Evolutionary conservation across 2,797 vertebrate genomes (phyloP).

Genomic region (Acanthopagrus latus): DNA sequence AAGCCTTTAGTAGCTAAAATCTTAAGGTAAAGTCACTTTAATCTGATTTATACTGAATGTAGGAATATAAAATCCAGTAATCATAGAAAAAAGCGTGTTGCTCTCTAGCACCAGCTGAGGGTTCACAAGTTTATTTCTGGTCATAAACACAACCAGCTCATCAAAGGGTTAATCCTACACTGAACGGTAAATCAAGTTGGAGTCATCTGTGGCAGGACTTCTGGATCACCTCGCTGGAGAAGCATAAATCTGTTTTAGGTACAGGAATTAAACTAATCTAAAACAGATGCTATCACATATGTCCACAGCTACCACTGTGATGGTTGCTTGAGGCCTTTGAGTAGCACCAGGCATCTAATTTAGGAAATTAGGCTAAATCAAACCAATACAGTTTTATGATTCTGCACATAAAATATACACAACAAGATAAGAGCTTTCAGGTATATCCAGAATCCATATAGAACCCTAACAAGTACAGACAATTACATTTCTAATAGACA

Average conservation of each 20-base stretch:
- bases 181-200: not conserved
- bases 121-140: not conserved
- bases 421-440: not conserved
- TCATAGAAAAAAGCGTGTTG: not conserved
- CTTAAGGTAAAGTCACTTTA: not conserved
- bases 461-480: too few relatives aligned
- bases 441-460: not conserved
- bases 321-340: not conserved
- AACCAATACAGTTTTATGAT: not conserved
- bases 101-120: not conserved
- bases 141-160: not conserved
- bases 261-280: constrained; percentile 31
- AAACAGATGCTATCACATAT: constrained; percentile 28
- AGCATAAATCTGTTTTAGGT: constrained; percentile 20
- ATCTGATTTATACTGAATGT: not conserved
- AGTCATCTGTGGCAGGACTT: not conserved
- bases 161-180: not conserved
- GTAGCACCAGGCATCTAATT: fast-evolving
- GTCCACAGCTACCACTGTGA: not conserved
- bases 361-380: not conserved
- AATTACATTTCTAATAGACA: not conserved
- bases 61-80: not conserved
- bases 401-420: not conserved
- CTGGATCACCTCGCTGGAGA: constrained; percentile 1
- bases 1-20: not conserved